Conservation (phyloP, 2,888 invertebrate genomes). For the Mythimna ferrago region DNA sequence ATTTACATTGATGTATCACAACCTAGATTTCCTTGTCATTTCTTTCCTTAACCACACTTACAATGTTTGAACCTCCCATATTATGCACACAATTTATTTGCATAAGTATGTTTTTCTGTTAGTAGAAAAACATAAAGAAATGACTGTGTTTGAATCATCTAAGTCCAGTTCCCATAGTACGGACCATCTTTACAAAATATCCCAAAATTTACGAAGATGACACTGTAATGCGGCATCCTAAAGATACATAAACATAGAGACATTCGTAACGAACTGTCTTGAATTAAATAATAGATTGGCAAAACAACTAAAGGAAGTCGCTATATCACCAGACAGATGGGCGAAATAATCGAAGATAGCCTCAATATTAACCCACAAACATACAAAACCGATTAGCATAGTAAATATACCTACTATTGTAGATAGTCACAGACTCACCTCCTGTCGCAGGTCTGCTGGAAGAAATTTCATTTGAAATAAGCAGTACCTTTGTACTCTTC, state of each 20-base stretch:
- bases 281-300: not conserved
- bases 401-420: too few relatives aligned
- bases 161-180: not conserved
- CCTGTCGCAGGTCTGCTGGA: too few relatives aligned
- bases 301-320: not conserved
- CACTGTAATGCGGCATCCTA: too few relatives aligned
- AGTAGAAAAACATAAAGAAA: not conserved
- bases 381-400: not conserved
- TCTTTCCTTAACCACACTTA: slow-evolving; percentile 31
- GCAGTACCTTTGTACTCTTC: too few relatives aligned
- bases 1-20: not conserved
- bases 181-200: not conserved
- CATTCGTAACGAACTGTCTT: too few relatives aligned
- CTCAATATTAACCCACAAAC: too few relatives aligned
- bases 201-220: not conserved
- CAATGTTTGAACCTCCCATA: not conserved
- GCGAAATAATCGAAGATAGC: not conserved
- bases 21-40: slow-evolving; percentile 24
- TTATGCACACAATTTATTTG: not conserved
- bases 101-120: not conserved
- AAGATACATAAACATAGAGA: too few relatives aligned
- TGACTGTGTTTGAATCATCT: not conserved
- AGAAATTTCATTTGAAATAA: too few relatives aligned
- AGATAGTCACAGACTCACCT: not conserved
- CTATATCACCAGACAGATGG: not conserved